phyloP scores from a whole-genome alignment of 2,113 vertebrate genomes.

The Nymphicus hollandicus region DNA sequence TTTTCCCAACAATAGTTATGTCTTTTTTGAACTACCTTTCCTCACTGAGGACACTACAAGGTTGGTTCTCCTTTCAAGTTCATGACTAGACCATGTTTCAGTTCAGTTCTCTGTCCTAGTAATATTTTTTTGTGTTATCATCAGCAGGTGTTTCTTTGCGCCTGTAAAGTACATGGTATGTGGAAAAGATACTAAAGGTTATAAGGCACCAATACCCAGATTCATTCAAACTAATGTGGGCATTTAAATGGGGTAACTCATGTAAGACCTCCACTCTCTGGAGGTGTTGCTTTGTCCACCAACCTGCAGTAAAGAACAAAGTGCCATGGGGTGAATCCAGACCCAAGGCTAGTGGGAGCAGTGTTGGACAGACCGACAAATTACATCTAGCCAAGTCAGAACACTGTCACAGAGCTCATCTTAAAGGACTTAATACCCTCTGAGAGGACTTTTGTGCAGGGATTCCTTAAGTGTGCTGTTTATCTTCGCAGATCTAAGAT shows the following conservation, averaged over 20 bases:
- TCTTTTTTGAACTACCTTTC: not conserved
- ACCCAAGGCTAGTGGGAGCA: not conserved
- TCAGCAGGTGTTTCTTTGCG: not conserved
- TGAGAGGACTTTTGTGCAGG: not conserved
- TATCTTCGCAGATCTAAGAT: not conserved
- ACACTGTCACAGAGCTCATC: not conserved
- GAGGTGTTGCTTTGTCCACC: not conserved
- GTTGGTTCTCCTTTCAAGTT: accelerated
- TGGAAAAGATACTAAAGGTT: not conserved
- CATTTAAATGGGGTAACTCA: not conserved
- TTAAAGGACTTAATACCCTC: not conserved
- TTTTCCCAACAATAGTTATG: not conserved
- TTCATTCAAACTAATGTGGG: not conserved
- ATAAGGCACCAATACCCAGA: not conserved
- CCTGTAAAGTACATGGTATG: not conserved
- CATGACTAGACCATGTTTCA: not conserved
- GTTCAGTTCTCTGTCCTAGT: not conserved
- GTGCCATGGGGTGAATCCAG: not conserved
- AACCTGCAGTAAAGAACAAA: not conserved
- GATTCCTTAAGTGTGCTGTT: not conserved
- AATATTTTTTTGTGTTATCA: not conserved
- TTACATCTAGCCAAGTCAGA: not conserved
- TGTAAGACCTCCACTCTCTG: not conserved
- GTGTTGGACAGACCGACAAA: not conserved
- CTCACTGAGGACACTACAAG: not conserved